phyloP scores from a whole-genome alignment of 2,888 invertebrate species.

The Perdita meconis region DNA sequence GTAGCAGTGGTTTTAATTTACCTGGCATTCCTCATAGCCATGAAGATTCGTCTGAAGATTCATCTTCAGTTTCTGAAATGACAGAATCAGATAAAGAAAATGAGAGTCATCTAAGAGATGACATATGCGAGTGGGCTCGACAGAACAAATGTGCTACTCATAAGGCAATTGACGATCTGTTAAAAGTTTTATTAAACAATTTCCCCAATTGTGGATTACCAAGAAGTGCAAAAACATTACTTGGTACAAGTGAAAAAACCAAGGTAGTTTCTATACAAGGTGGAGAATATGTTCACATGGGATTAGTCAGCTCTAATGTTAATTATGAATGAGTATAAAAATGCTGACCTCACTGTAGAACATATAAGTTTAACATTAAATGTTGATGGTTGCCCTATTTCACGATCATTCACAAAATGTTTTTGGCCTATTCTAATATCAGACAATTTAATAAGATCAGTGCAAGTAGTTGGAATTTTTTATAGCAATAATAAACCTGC shows the following conservation, averaged over 20 bases:
- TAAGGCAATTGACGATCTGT: neutral
- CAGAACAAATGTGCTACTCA: neutral
- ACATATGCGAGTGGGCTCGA: neutral
- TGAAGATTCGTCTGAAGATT: too few relatives aligned
- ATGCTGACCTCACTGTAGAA: neutral
- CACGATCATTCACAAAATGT: slow-evolving; percentile 25
- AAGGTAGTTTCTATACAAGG: neutral
- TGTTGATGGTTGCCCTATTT: slow-evolving; percentile 55
- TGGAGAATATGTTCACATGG: neutral
- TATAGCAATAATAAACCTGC: slow-evolving; percentile 54
- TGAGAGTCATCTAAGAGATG: too few relatives aligned
- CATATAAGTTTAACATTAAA: slow-evolving; percentile 17
- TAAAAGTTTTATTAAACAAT: neutral
- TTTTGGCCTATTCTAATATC: slow-evolving; percentile 55
- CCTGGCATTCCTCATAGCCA: too few relatives aligned
- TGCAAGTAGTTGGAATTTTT: slow-evolving; percentile 52
- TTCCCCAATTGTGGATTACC: neutral
- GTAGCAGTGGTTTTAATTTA: too few relatives aligned
- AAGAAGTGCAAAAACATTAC: neutral
- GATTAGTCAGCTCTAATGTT: neutral
- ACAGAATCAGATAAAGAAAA: too few relatives aligned
- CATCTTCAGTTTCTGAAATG: too few relatives aligned
- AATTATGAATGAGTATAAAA: neutral
- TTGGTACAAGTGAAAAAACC: neutral
- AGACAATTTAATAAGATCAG: slow-evolving; percentile 21